Conservation (phyloP, 2,797 vertebrate species). For the Anguilla anguilla region DNA sequence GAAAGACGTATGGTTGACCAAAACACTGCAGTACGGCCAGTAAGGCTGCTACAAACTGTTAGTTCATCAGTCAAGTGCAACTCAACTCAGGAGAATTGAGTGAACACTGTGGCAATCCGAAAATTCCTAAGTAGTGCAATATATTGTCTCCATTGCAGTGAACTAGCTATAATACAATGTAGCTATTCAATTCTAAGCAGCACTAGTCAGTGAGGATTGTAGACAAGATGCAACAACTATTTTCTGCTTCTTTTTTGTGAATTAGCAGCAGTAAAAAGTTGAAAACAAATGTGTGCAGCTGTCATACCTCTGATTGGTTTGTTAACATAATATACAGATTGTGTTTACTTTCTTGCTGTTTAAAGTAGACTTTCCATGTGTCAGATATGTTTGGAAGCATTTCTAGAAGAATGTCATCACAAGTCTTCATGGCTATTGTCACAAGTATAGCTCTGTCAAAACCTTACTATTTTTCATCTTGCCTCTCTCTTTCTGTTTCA, state of each 20-base stretch:
- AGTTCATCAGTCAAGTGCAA: not conserved
- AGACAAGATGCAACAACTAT: not conserved
- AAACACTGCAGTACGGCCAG: not conserved
- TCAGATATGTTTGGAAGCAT: not conserved
- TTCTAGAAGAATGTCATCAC: not conserved
- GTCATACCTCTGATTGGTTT: not conserved
- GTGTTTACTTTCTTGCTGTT: not conserved
- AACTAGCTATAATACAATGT: not conserved
- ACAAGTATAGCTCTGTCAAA: not conserved
- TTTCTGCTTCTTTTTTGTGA: not conserved
- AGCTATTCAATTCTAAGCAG: not conserved
- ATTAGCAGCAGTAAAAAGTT: not conserved
- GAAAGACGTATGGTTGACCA: not conserved
- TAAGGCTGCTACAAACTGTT: not conserved
- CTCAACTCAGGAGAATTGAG: not conserved
- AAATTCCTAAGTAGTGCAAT: not conserved
- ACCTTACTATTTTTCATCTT: not conserved
- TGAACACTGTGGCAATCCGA: not conserved
- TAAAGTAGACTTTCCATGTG: not conserved
- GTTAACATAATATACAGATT: not conserved
- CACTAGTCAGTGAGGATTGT: not conserved
- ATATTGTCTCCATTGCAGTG: not conserved
- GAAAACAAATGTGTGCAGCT: not conserved
- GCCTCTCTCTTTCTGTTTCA: not conserved
- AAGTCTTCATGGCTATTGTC: not conserved